Evolutionary conservation across 1,140 invertebrate species (phyloP).

Genomic region (Palaemon carinicauda): DNA sequence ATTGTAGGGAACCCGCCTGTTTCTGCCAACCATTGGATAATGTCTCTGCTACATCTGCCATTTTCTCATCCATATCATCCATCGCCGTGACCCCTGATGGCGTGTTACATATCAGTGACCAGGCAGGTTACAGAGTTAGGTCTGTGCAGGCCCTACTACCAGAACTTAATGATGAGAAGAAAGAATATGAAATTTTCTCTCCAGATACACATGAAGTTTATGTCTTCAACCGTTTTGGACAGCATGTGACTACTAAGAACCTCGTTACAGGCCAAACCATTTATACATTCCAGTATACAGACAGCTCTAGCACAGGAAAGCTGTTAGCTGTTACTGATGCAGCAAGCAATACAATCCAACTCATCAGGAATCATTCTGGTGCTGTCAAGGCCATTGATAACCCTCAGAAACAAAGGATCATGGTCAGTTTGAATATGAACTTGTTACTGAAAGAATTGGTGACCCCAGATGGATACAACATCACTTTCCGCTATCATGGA

Average conservation of each 20-base stretch:
- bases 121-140: slow-evolving; percentile 87
- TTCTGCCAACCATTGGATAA: slow-evolving; percentile 71
- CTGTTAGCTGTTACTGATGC: slow-evolving; percentile 90
- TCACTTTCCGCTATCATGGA: slow-evolving; percentile 57
- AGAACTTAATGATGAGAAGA: slow-evolving; percentile 72
- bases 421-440: slow-evolving; percentile 47
- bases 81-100: slow-evolving; percentile 93
- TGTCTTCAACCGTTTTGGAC: slow-evolving; percentile 94
- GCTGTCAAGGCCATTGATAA: slow-evolving; percentile 55
- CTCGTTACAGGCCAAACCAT: slow-evolving; percentile 91
- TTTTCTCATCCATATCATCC: slow-evolving; percentile 93
- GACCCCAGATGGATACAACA: slow-evolving; percentile 58
- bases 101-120: slow-evolving; percentile 92
- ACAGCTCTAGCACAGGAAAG: slow-evolving; percentile 95
- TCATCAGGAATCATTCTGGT: slow-evolving; percentile 80
- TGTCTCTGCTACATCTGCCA: slow-evolving; percentile 86
- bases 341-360: slow-evolving; percentile 88
- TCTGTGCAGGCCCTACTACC: slow-evolving; percentile 87
- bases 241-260: slow-evolving; percentile 90
- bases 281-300: slow-evolving; percentile 93
- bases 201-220: slow-evolving; percentile 95
- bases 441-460: slow-evolving; percentile 51
- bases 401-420: slow-evolving; percentile 55
- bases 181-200: slow-evolving; percentile 92
- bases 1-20: slow-evolving; percentile 83